Evolutionary conservation across 2,888 invertebrate genomes (phyloP).

Genomic region (Alentia gelatinosa): DNA sequence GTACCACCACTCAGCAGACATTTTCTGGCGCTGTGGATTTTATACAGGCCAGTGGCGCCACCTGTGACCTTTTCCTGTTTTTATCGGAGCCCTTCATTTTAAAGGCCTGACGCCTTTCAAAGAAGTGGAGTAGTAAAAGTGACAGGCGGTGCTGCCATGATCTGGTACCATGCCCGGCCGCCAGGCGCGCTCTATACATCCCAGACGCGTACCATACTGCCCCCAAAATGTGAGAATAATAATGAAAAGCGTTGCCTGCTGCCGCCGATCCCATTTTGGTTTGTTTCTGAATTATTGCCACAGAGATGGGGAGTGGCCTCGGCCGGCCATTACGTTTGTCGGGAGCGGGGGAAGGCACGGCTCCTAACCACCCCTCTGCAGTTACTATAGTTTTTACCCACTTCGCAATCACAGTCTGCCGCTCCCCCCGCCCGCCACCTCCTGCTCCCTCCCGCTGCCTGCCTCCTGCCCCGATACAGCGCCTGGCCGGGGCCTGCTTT

Average conservation of each 20-base stretch:
- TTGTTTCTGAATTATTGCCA: slow-evolving; percentile 40
- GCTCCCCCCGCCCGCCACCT: background rate
- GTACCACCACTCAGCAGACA: too few species aligned
- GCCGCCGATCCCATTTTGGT: slow-evolving; percentile 16
- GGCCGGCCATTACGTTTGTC: slow-evolving; percentile 9
- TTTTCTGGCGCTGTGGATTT: too few species aligned
- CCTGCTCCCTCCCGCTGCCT: background rate
- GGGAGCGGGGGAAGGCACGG: background rate
- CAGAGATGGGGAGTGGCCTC: slow-evolving; percentile 8
- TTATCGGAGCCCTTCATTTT: background rate
- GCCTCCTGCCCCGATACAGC: background rate
- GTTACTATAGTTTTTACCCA: slow-evolving; percentile 25
- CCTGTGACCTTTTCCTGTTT: background rate
- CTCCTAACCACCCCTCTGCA: slow-evolving; percentile 1
- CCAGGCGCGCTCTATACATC: background rate
- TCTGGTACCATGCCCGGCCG: background rate
- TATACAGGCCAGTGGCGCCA: too few species aligned
- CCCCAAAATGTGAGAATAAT: background rate
- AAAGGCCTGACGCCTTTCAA: background rate
- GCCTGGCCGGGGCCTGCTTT: background rate
- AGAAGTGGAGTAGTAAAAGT: background rate
- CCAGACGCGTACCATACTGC: background rate
- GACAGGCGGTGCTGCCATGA: background rate
- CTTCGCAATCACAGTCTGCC: background rate
- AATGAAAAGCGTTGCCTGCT: background rate